Evolutionary conservation across 2,888 invertebrate genomes (phyloP).

Genomic region (Eupeodes luniger): DNA sequence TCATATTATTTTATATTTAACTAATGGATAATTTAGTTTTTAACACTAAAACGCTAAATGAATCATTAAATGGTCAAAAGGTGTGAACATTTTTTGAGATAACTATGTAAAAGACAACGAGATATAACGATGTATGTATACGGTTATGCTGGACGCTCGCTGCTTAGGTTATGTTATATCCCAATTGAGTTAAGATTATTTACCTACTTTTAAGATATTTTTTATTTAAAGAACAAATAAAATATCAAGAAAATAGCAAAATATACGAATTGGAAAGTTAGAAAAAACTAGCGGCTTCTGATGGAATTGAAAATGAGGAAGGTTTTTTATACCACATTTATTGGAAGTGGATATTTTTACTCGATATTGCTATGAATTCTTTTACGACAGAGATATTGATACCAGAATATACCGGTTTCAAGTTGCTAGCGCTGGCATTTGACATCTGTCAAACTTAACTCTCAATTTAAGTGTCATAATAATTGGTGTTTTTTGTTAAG

Average conservation of each 20-base stretch:
- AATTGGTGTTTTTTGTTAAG: too few species aligned
- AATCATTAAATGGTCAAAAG: conserved; percentile 68
- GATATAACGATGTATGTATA: background rate
- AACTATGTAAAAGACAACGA: conserved; percentile 8
- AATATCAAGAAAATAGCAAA: background rate
- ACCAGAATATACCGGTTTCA: too few species aligned
- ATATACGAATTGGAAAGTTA: too few species aligned
- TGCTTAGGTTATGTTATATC: background rate
- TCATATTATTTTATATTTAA: background rate
- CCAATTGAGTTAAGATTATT: background rate
- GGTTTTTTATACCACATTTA: too few species aligned
- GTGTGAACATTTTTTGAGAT: conserved; percentile 39
- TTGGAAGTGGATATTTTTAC: too few species aligned
- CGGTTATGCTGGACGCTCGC: background rate
- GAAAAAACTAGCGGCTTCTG: too few species aligned
- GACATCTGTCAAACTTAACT: too few species aligned
- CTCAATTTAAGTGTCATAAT: too few species aligned
- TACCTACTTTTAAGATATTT: background rate
- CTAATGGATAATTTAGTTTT: conserved; percentile 51
- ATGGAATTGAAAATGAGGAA: too few species aligned
- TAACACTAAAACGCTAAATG: conserved; percentile 64
- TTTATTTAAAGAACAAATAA: background rate
- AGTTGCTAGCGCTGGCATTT: too few species aligned
- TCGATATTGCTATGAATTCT: too few species aligned
- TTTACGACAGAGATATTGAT: too few species aligned